Evolutionary conservation across 2,888 invertebrate species (phyloP), one percentile per base, ranked within the genome.

Genomic region (Latheticus oryzae): DNA sequence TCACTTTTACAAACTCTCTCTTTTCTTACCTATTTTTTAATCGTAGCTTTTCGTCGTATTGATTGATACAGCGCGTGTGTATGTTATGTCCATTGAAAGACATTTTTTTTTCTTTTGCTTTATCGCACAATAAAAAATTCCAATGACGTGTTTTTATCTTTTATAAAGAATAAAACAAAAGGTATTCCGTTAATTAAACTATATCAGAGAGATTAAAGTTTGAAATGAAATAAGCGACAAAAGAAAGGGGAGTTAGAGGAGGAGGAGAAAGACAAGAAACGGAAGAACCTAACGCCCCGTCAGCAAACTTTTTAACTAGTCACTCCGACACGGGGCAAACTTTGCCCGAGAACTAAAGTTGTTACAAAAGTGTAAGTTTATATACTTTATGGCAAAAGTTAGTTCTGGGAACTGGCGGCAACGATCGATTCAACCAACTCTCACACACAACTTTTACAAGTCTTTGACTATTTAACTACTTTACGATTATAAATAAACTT

Each of bases 321-420:
- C 73, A 67, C 73, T 68, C 61, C 68, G 64, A 66, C 69, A 69
- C 64, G 66, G 67, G 71, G 71, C 74, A 70, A 75, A 76, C 69
- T 74, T 74, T 69, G 70, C 70, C 70, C 68, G 70, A 67, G 71
- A 77, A 78, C 77, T 76, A 74, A 78, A 78, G 77, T 78, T 79
- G 78, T 78, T 78, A 77, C 78, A 77, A 78, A 79, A 79, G 78
- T 78, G 77, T 77, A 76, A 79, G 78, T 79, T 78, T 78, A 78
- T 78, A 78, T 78, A 78, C 78, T 79, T 78, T 79, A 78, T 78
- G 78, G 78, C 73, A 74, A 73, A 79, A 79, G 79, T 79, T 79
- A 76, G 78, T 76, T 74, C 74, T 69, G 73, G 72, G 71, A 73
- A 72, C 66, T 60, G 60, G 28, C 56, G 56, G 55, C 56, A 56